phyloP scores from a whole-genome alignment of 2,797 vertebrate genomes.

The Lepidocolaptes lacrymiger region DNA sequence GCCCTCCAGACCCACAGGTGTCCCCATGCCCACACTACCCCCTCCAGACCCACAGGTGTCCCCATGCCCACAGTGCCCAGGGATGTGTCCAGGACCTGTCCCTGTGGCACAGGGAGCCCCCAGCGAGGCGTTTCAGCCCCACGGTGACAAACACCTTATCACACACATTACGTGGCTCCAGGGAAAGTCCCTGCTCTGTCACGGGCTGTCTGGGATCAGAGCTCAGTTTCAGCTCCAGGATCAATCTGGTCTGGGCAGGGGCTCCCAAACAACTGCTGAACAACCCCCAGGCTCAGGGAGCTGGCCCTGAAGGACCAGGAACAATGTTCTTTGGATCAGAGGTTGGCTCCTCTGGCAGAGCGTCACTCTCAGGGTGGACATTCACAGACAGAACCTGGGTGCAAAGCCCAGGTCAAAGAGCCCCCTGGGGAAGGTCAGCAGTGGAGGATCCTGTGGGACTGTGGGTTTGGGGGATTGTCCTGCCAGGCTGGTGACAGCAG shows the following conservation, averaged over 20 bases:
- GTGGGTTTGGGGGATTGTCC: rapidly evolving
- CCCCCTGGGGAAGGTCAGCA: rapidly evolving
- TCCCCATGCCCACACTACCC: too few species aligned
- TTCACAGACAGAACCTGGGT: not conserved
- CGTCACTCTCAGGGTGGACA: not conserved
- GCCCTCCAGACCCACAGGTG: not conserved
- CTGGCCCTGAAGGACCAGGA: not conserved
- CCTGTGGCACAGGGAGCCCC: not conserved
- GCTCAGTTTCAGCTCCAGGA: not conserved
- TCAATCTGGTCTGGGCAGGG: not conserved
- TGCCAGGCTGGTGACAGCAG: not conserved
- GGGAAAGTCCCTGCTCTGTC: not conserved
- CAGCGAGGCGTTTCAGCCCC: rapidly evolving
- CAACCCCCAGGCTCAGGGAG: not conserved
- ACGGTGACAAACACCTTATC: not conserved
- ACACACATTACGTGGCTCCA: not conserved
- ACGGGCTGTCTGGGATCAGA: not conserved
- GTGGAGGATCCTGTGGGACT: not conserved
- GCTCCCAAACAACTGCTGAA: not conserved
- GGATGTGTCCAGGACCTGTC: not conserved
- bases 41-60: too few species aligned
- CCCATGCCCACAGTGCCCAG: rapidly evolving
- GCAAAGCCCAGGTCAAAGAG: not conserved
- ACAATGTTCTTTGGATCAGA: rapidly evolving
- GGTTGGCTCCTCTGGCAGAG: not conserved